These are phyloP conservation scores for Alca torda DNA, from an alignment of 2,797 vertebrate genomes.

Conservation along the genomic window DNA sequence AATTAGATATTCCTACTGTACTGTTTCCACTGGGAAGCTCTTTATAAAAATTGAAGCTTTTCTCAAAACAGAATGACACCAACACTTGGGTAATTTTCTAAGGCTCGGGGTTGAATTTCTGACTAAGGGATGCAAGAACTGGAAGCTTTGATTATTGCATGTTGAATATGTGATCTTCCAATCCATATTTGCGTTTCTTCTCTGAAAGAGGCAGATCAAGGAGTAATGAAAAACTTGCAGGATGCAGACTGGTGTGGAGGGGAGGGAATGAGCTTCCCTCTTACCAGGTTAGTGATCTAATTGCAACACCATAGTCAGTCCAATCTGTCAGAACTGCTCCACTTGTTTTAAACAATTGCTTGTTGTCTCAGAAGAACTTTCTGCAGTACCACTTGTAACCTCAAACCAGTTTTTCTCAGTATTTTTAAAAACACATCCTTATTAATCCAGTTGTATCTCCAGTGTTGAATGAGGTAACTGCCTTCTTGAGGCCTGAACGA, in stretches of 20 bases:
- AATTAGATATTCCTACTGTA: background rate
- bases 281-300: background rate
- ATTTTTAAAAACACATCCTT: background rate
- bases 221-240: background rate
- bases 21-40: background rate
- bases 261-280: background rate
- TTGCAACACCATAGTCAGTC: background rate
- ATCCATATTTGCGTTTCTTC: background rate
- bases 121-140: background rate
- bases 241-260: background rate
- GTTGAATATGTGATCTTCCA: background rate
- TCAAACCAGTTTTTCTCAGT: background rate
- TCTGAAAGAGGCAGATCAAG: background rate
- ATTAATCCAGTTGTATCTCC: background rate
- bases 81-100: background rate
- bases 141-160: background rate
- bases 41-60: background rate
- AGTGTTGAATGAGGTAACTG: background rate
- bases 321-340: background rate
- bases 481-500: background rate
- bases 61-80: background rate
- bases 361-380: background rate
- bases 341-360: background rate
- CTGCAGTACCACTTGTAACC: background rate
- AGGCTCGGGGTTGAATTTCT: background rate